Percentiles rank a stretch among this genome's conserved stretches.
Evolutionary conservation across 2,113 vertebrate genomes (phyloP).

Genomic region (Clarias macrocephalus): DNA sequence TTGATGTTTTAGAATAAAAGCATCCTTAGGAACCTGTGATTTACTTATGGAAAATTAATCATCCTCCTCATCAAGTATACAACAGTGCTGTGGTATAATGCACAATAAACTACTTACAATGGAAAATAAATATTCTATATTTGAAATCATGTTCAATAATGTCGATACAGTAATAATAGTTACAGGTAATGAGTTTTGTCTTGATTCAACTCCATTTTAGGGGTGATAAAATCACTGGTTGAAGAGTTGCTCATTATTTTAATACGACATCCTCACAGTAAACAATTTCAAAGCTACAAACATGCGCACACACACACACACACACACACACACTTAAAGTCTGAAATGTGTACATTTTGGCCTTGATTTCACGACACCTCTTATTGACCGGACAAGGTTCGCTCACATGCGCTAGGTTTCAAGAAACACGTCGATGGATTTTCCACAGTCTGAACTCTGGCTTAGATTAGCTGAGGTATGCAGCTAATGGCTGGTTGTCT

Average conservation of each 20-base stretch:
- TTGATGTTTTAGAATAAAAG: background rate
- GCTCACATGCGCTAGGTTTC: constrained; percentile 6
- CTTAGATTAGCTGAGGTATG: constrained; percentile 45
- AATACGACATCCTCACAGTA: background rate
- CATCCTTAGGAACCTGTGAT: background rate
- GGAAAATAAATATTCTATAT: background rate
- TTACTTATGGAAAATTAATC: background rate
- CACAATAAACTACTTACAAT: background rate
- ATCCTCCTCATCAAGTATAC: background rate
- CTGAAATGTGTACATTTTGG: background rate
- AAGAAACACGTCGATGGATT: constrained; percentile 26
- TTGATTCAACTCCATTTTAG: background rate
- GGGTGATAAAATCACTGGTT: background rate
- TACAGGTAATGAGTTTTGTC: background rate
- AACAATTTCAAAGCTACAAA: background rate
- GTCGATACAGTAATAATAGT: background rate
- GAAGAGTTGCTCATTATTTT: background rate
- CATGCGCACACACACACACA: background rate
- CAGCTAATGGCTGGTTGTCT: constrained; percentile 36
- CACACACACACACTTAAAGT: background rate
- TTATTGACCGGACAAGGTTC: constrained; percentile 15
- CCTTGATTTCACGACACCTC: background rate
- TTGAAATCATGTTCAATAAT: background rate
- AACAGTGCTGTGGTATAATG: background rate
- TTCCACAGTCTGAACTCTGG: constrained; percentile 39